These are phyloP conservation scores for Girardinichthys multiradiatus DNA, from an alignment of 2,113 vertebrate genomes.

Conservation along the genomic window DNA sequence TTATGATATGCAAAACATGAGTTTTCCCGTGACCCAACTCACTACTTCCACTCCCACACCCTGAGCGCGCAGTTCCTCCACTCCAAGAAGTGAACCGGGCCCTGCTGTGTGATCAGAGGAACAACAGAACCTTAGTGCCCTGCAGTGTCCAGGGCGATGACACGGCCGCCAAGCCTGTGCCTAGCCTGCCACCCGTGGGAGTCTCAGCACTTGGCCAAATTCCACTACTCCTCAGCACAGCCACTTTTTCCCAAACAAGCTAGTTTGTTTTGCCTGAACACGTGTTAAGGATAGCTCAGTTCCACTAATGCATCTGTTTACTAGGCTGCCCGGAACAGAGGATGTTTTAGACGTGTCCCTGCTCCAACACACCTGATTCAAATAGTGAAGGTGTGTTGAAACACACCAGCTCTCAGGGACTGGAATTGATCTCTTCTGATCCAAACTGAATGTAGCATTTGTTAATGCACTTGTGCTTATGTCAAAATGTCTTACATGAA, in stretches of 20 bases:
- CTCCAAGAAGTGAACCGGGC: conserved; percentile 23
- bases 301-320: background rate
- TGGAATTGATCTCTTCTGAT: no score
- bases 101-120: background rate
- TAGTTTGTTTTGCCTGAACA: background rate
- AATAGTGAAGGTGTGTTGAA: background rate
- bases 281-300: background rate
- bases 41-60: conserved; percentile 2
- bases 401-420: no score
- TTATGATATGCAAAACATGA: background rate
- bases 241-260: background rate
- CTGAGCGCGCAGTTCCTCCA: background rate
- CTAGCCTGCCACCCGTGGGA: background rate
- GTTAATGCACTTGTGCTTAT: no score
- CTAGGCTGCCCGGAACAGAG: background rate
- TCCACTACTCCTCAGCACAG: background rate
- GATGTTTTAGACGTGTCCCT: background rate
- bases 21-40: background rate
- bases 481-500: background rate
- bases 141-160: conserved; percentile 17
- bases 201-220: background rate
- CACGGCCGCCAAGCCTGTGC: conserved; percentile 39
- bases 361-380: background rate
- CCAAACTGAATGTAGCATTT: background rate
- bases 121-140: conserved; percentile 17